These are phyloP conservation scores for Leucoma salicis DNA, from an alignment of 2,888 invertebrate genomes.

Conservation along the genomic window DNA sequence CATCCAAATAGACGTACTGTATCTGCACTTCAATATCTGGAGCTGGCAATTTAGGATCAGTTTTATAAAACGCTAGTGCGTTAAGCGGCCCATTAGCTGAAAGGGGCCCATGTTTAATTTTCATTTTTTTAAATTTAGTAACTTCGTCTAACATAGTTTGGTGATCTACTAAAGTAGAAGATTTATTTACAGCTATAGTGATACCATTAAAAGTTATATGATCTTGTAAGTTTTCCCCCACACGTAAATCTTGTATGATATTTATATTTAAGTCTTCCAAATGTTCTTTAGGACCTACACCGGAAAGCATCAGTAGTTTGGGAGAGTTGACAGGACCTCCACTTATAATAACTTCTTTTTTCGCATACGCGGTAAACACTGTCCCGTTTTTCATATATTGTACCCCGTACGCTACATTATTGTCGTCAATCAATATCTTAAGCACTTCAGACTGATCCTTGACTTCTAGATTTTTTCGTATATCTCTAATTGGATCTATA, in stretches of 20 bases:
- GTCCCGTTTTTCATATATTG: slow-evolving; percentile 41
- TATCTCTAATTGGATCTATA: slow-evolving; percentile 83
- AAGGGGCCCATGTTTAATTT: slow-evolving; percentile 67
- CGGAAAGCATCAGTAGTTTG: slow-evolving; percentile 59
- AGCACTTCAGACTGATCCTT: slow-evolving; percentile 76
- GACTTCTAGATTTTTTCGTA: slow-evolving; percentile 72
- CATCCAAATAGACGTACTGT: slow-evolving; percentile 68
- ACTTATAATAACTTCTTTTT: slow-evolving; percentile 59
- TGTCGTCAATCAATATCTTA: slow-evolving; percentile 78
- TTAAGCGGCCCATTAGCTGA: slow-evolving; percentile 78
- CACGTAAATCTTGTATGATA: slow-evolving; percentile 51
- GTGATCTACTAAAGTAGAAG: slow-evolving; percentile 61
- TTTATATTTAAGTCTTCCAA: slow-evolving; percentile 46
- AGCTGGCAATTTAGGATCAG: slow-evolving; percentile 46
- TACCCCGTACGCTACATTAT: slow-evolving; percentile 55
- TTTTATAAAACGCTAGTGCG: slow-evolving; percentile 82
- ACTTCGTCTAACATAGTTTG: slow-evolving; percentile 59
- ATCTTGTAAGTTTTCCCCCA: slow-evolving; percentile 65
- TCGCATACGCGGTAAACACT: slow-evolving; percentile 45
- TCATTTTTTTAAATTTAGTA: slow-evolving; percentile 50
- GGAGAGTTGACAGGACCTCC: slow-evolving; percentile 57
- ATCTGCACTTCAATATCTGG: slow-evolving; percentile 84
- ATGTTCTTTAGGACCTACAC: slow-evolving; percentile 58
- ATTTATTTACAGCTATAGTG: slow-evolving; percentile 73
- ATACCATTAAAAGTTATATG: slow-evolving; percentile 66